phyloP scores from a whole-genome alignment of 92 coral and sea anemone species.

The Actinostola sp. region DNA sequence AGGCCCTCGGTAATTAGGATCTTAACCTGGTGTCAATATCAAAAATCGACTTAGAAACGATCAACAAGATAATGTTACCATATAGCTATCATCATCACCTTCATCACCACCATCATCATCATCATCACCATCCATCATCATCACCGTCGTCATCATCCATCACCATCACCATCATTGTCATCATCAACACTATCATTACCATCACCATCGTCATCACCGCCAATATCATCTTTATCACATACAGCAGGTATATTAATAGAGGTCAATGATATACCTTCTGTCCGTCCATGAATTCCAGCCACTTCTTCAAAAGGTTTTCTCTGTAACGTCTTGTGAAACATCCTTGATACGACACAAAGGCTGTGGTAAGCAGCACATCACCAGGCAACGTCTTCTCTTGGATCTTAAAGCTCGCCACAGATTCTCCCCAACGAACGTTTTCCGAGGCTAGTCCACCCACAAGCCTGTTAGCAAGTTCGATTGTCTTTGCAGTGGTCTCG shows the following conservation, averaged over 20 bases:
- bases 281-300: conserved; percentile 80
- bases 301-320: conserved; percentile 83
- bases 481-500: conserved; percentile 94
- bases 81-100: background rate
- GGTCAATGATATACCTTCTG: conserved; percentile 69
- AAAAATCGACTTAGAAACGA: background rate
- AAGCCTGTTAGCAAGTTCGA: conserved; percentile 94
- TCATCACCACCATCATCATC: background rate
- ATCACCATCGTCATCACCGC: too few relatives aligned
- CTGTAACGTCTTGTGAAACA: conserved; percentile 97
- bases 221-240: background rate
- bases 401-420: conserved; percentile 86
- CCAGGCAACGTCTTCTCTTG: conserved; percentile 98
- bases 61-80: background rate
- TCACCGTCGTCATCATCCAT: too few relatives aligned
- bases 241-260: background rate
- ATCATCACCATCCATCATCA: too few relatives aligned
- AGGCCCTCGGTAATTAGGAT: conserved; percentile 86
- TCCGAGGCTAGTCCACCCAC: conserved; percentile 99
- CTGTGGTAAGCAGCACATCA: conserved; percentile 93
- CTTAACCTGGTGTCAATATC: conserved; percentile 54
- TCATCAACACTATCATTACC: too few relatives aligned
- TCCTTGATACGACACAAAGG: conserved; percentile 96
- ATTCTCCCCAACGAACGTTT: conserved; percentile 99
- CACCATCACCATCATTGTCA: too few relatives aligned